Conservation (phyloP, 1,140 invertebrate species). For the Marisa cornuarietis region DNA sequence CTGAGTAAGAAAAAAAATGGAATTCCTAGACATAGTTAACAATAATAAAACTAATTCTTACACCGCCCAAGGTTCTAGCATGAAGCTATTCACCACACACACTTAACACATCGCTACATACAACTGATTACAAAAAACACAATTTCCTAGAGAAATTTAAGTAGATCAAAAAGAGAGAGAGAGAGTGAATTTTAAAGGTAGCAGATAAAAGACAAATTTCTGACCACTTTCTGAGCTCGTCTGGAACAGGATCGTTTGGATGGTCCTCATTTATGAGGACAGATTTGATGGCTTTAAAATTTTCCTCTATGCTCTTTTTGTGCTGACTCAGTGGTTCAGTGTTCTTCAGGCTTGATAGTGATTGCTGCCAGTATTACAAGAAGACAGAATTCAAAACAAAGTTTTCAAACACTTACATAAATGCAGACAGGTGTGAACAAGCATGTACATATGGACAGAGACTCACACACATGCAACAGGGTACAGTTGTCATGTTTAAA, state of each 20-base stretch:
- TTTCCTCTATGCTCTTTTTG: constrained; percentile 39
- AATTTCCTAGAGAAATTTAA: no score
- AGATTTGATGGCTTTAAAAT: constrained; percentile 37
- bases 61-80: no score
- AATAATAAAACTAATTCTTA: no score
- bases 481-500: no score
- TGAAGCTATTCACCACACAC: no score
- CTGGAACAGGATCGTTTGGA: constrained; percentile 14
- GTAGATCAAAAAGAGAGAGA: no score
- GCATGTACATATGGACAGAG: no score
- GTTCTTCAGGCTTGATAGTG: constrained; percentile 31
- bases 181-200: neutral
- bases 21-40: neutral
- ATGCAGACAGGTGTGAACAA: no score
- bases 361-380: neutral
- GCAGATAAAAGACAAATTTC: neutral
- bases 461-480: no score
- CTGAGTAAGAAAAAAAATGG: neutral
- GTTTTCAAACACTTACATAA: no score
- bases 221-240: constrained; percentile 36
- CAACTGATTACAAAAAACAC: neutral
- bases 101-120: neutral
- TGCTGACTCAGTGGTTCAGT: constrained; percentile 25
- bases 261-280: constrained; percentile 24
- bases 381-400: no score